phyloP scores from a whole-genome alignment of 2,113 vertebrate species.

The Oryzias melastigma region DNA sequence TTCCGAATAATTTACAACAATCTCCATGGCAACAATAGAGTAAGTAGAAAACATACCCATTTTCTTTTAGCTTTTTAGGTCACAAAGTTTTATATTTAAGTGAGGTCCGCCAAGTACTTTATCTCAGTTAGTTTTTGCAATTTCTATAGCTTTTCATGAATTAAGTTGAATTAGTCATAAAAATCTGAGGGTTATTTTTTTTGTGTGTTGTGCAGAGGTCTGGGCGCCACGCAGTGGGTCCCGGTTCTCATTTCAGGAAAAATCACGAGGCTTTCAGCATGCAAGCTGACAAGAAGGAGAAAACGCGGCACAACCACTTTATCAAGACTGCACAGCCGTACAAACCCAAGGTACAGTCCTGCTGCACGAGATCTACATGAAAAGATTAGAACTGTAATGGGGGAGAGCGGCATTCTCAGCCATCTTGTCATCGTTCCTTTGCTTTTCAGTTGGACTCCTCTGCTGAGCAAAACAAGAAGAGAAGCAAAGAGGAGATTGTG shows the following conservation, averaged over 20 bases:
- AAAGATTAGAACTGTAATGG: no score
- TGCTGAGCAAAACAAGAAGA: slow-evolving; percentile 90
- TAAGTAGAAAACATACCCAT: slow-evolving; percentile 46
- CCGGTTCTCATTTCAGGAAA: slow-evolving; percentile 88
- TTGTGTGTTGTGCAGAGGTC: slow-evolving; percentile 80
- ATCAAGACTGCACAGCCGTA: slow-evolving; percentile 99
- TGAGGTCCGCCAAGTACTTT: no score
- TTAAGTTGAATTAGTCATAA: no score
- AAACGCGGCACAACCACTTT: slow-evolving; percentile 97
- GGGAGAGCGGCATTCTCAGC: no score
- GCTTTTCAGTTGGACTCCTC: slow-evolving; percentile 66
- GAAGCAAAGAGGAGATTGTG: slow-evolving; percentile 95
- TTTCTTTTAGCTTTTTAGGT: background rate
- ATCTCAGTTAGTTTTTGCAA: no score
- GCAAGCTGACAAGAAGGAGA: slow-evolving; percentile 96
- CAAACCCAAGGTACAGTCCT: slow-evolving; percentile 87
- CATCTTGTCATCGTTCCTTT: no score
- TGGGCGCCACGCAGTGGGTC: slow-evolving; percentile 82
- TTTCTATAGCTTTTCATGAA: no score
- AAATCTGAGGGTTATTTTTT: no score
- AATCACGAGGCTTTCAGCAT: slow-evolving; percentile 92
- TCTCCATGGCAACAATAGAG: slow-evolving; percentile 91
- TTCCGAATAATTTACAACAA: slow-evolving; percentile 97
- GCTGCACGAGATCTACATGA: background rate
- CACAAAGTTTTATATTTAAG: no score